phyloP scores from a whole-genome alignment of 2,113 vertebrate genomes.

The Mobula birostris region DNA sequence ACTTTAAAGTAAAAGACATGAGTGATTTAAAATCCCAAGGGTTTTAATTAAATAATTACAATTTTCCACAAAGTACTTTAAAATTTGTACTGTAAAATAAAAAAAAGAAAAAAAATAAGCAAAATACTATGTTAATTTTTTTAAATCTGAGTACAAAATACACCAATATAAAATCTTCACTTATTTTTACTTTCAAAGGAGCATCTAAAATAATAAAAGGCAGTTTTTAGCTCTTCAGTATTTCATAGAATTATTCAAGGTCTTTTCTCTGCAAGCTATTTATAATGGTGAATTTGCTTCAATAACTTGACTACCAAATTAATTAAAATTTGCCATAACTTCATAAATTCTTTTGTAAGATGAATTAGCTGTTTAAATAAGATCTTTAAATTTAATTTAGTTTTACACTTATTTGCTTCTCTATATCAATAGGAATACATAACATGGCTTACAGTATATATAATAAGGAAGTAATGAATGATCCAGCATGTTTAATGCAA shows the following conservation, averaged over 20 bases:
- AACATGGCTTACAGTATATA: background rate
- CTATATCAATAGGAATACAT: constrained; percentile 5
- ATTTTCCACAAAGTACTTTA: background rate
- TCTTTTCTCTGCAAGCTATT: background rate
- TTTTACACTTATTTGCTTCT: constrained; percentile 2
- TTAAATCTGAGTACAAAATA: background rate
- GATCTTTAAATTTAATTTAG: constrained; percentile 30
- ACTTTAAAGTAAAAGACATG: background rate
- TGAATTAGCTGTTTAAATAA: background rate
- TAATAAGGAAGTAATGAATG: constrained; percentile 29
- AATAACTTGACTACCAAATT: background rate
- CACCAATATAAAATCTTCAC: background rate
- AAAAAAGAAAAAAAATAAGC: background rate
- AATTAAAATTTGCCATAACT: background rate
- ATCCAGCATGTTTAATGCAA: constrained; percentile 5
- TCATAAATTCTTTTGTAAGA: constrained; percentile 11
- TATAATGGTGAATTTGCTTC: background rate
- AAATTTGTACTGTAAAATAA: background rate
- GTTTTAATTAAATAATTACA: background rate
- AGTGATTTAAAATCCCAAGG: background rate
- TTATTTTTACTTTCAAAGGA: background rate
- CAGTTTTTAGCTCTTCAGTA: no score
- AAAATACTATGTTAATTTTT: background rate
- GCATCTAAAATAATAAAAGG: background rate
- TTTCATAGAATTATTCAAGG: background rate